Evolutionary conservation across 2,888 invertebrate genomes (phyloP).

Genomic region (Ormia ochracea): DNA sequence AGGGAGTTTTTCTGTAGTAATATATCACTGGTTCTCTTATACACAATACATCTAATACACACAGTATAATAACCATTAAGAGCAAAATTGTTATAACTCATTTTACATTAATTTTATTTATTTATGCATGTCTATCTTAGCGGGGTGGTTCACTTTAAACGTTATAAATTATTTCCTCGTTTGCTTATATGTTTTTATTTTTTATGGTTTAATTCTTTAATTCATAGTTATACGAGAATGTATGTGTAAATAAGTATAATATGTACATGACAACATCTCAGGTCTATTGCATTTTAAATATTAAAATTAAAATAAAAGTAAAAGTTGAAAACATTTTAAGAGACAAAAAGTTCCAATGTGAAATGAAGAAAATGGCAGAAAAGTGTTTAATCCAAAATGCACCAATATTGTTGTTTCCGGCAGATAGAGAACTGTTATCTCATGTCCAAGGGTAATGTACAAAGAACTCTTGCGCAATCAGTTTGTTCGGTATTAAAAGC

Average conservation of each 20-base stretch:
- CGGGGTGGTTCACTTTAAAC: constrained; percentile 27
- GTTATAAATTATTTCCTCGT: constrained; percentile 30
- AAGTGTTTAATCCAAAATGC: constrained; percentile 24
- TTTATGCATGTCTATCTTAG: too few relatives aligned
- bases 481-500: background rate
- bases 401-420: constrained; percentile 27
- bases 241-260: constrained; percentile 56
- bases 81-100: constrained; percentile 24
- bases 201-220: constrained; percentile 13
- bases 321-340: constrained; percentile 44
- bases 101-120: constrained; percentile 18
- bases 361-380: background rate
- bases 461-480: background rate
- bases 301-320: constrained; percentile 49
- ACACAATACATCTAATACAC: background rate
- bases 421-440: background rate
- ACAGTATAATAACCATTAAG: constrained; percentile 22
- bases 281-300: constrained; percentile 49
- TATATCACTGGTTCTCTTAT: constrained; percentile 48
- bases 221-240: too few relatives aligned
- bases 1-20: background rate
- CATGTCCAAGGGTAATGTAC: constrained; percentile 1
- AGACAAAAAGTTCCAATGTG: constrained; percentile 8
- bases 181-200: constrained; percentile 10
- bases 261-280: constrained; percentile 51